phyloP scores from a whole-genome alignment of 2,797 vertebrate genomes.

The Jordanella pulchra region DNA sequence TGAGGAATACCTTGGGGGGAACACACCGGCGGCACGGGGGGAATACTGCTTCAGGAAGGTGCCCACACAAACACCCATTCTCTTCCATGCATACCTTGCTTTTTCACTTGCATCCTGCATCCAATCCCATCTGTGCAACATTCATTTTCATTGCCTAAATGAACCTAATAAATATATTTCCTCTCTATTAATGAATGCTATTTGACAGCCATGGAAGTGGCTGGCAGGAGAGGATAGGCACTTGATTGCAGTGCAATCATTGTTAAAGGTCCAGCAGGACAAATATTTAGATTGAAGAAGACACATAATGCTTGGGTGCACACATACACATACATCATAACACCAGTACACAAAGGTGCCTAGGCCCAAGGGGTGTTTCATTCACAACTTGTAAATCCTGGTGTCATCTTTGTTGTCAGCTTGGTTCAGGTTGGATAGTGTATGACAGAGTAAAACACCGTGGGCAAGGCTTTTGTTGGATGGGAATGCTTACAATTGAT shows the following conservation, averaged over 20 bases:
- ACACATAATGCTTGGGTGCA: constrained; percentile 24
- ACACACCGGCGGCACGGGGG: constrained; percentile 51
- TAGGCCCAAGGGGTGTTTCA: constrained; percentile 69
- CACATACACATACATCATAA: constrained; percentile 2
- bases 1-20: constrained; percentile 57
- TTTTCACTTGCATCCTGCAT: constrained; percentile 54
- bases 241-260: constrained; percentile 77
- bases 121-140: constrained; percentile 73
- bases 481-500: constrained; percentile 55
- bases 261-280: constrained; percentile 75
- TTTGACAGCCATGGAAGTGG: constrained; percentile 73
- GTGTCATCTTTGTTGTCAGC: constrained; percentile 71
- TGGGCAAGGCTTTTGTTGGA: constrained; percentile 46
- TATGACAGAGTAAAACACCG: constrained; percentile 58
- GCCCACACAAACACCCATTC: constrained; percentile 56
- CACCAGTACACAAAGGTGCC: constrained; percentile 64
- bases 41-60: constrained; percentile 68
- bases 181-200: constrained; percentile 74
- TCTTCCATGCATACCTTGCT: constrained; percentile 20
- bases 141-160: constrained; percentile 80
- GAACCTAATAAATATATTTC: constrained; percentile 79
- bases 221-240: constrained; percentile 61
- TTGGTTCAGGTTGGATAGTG: constrained; percentile 48
- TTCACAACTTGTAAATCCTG: constrained; percentile 72
- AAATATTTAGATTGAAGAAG: constrained; percentile 70